Evolutionary conservation across 2,888 invertebrate species (phyloP).

Genomic region (Vannuccia rotundouncinata): DNA sequence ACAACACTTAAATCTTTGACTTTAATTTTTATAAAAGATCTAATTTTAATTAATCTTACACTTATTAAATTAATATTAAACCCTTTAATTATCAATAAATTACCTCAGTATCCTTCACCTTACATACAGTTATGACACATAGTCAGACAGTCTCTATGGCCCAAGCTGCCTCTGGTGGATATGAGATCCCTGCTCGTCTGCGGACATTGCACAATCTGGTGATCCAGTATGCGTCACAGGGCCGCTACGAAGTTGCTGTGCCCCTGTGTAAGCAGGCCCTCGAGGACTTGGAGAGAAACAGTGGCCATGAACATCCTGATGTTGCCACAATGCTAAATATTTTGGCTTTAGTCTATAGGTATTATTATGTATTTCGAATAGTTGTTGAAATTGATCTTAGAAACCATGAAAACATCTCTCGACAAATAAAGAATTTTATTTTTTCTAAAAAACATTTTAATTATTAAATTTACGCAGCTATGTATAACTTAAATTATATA

Average conservation of each 20-base stretch:
- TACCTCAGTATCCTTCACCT: too few relatives aligned
- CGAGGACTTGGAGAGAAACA: slow-evolving; percentile 95
- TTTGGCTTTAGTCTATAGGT: slow-evolving; percentile 74
- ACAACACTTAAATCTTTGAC: too few relatives aligned
- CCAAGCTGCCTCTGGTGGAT: slow-evolving; percentile 27
- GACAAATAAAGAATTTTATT: too few relatives aligned
- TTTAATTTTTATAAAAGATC: not conserved
- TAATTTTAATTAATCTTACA: not conserved
- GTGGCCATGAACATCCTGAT: slow-evolving; percentile 96
- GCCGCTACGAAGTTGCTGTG: slow-evolving; percentile 86
- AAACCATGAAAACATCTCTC: too few relatives aligned
- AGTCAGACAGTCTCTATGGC: slow-evolving; percentile 25
- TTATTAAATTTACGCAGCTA: too few relatives aligned
- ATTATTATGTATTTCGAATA: too few relatives aligned
- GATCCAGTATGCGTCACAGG: slow-evolving; percentile 98
- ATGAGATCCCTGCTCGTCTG: slow-evolving; percentile 79
- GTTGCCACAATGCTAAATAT: slow-evolving; percentile 99
- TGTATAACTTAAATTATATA: too few relatives aligned
- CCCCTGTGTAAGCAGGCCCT: slow-evolving; percentile 97
- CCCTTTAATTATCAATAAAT: too few relatives aligned
- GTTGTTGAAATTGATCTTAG: too few relatives aligned
- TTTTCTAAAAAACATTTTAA: too few relatives aligned
- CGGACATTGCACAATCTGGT: slow-evolving; percentile 97
- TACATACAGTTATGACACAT: slow-evolving; percentile 19
- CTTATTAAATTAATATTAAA: too few relatives aligned